phyloP scores from a whole-genome alignment of 2,888 invertebrate genomes.

The Trachelus troglodyta region DNA sequence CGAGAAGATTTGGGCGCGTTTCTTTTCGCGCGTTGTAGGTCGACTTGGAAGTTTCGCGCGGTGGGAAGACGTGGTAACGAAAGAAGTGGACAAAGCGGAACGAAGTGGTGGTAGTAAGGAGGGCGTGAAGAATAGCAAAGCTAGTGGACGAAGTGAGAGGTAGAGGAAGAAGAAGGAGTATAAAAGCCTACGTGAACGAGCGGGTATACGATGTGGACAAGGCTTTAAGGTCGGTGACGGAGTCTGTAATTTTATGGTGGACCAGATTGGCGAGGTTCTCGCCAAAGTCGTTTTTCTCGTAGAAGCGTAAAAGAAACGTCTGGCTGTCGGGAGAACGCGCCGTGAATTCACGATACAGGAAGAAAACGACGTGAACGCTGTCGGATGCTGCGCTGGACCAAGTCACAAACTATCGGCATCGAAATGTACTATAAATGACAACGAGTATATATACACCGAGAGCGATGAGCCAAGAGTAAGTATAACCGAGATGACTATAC shows the following conservation, averaged over 20 bases:
- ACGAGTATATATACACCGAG: not conserved
- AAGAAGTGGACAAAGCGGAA: not conserved
- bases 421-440: not conserved
- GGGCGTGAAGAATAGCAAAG: not conserved
- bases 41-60: not conserved
- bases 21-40: not conserved
- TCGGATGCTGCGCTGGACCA: not conserved
- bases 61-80: not conserved
- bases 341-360: not conserved
- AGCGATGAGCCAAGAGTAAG: not conserved
- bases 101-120: not conserved
- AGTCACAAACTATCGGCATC: not conserved
- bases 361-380: not conserved
- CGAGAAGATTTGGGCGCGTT: not conserved
- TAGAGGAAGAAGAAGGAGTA: not conserved
- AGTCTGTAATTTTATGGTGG: constrained; percentile 1
- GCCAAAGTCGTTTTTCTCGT: not conserved
- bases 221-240: not conserved
- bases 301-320: not conserved
- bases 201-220: not conserved
- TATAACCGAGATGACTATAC: not conserved
- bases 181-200: not conserved
- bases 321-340: not conserved
- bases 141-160: not conserved
- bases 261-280: not conserved